phyloP scores from a whole-genome alignment of 2,113 vertebrate species.

The Ifrita kowaldi region DNA sequence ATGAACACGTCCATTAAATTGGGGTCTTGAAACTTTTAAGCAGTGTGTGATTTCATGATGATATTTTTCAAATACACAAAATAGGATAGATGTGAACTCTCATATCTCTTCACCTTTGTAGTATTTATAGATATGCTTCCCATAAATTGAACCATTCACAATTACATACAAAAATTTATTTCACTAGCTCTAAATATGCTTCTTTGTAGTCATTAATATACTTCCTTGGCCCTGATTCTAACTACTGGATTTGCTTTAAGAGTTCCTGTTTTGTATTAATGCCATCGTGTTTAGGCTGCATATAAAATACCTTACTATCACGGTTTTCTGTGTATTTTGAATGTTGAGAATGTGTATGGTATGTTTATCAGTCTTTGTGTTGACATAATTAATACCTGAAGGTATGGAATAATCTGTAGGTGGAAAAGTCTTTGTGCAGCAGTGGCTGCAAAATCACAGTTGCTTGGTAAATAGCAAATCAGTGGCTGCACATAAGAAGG shows the following conservation, averaged over 20 bases:
- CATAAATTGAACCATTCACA: not conserved
- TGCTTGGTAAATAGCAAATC: not conserved
- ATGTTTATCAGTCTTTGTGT: not conserved
- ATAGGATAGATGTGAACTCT: not conserved
- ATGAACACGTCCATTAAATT: constrained; percentile 24
- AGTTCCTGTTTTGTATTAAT: not conserved
- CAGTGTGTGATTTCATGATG: constrained; percentile 7
- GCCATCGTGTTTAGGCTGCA: not conserved
- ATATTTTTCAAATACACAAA: constrained; percentile 7
- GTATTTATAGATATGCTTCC: not conserved
- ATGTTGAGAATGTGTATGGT: not conserved
- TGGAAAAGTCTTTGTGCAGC: not conserved
- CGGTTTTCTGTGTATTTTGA: not conserved
- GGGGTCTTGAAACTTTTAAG: constrained; percentile 20
- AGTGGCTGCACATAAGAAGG: not conserved
- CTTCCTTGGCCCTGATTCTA: not conserved
- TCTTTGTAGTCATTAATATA: not conserved
- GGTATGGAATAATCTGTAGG: not conserved
- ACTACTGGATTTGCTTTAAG: not conserved
- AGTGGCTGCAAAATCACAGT: not conserved
- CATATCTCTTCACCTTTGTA: not conserved
- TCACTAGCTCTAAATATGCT: not conserved
- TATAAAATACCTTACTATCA: not conserved
- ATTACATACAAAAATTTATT: not conserved
- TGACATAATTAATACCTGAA: not conserved